Base-by-base conservation (phyloP, 2,797 vertebrate species). In the Micrastur ruficollis region DNA sequence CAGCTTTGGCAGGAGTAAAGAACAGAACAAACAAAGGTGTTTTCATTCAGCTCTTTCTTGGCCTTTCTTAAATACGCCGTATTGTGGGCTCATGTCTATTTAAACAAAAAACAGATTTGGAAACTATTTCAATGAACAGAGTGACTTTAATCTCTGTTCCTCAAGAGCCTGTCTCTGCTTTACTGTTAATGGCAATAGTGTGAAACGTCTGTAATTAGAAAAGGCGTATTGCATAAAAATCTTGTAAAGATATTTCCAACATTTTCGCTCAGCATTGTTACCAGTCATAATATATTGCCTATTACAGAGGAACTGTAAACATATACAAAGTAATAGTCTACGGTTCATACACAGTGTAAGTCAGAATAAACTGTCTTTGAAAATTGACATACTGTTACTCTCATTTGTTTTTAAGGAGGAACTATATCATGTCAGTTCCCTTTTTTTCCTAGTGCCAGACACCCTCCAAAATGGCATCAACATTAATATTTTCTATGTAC, bases 21-120 rank as follows among this genome's bases (percentile, higher is more conserved):
- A 80, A 89, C 6, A 7, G 81, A 80, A 65, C 73, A 67, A 95
- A 93, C 63, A 95, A 94, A 82, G 68, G 93, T 90, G 85, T 91
- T 90, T 67, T 92, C 65, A 78, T 85, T 86, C 90, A 75, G 31
- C 59, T 65, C n/a, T 80, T 46, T 82, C 63, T 87, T 92, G 63
- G 78, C 76, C 63, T 86, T 83, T 72, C 80, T 83, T 74, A 79
- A 89, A 71, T 47, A 62, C 23, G 15, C 49, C 8, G 4, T 68
- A 52, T 79, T 90, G 52, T 87, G 52, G n/a, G 31, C 34, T 92
- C 32, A 14, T 62, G 34, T 86, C 89, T 87, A 6, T 92, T 86
- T 83, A 83, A 93, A 93, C 40, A 88, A 88, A 90, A 93, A 27
- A 0, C 68, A 81, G 19, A 80, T 80, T 75, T 75, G 62, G 61